These are phyloP conservation scores for Ranitomeya variabilis DNA, from an alignment of 2,113 vertebrate species.

Conservation along the genomic window DNA sequence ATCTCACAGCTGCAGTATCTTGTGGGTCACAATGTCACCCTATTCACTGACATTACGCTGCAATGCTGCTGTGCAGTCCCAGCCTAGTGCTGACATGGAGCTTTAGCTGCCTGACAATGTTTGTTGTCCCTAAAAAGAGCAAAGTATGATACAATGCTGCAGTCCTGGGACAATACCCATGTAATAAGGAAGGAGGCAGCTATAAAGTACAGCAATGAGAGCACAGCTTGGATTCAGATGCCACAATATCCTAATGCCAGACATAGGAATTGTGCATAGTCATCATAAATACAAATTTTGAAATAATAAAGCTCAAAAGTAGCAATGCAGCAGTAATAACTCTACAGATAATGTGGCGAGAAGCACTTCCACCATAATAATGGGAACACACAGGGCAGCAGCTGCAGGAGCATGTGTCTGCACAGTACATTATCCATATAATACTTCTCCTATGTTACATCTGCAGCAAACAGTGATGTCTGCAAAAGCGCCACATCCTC, in stretches of 20 bases:
- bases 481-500: slow-evolving; percentile 33
- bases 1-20: too few species aligned
- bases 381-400: background rate
- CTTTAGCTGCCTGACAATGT: background rate
- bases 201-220: background rate
- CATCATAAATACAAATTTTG: background rate
- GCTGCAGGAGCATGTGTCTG: background rate
- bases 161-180: background rate
- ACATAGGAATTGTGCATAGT: slow-evolving; percentile 7
- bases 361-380: background rate
- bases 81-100: background rate
- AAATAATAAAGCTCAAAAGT: background rate
- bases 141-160: background rate
- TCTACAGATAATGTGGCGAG: background rate
- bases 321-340: background rate
- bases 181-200: background rate
- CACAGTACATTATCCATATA: background rate
- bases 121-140: background rate
- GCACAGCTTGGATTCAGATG: background rate
- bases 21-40: too few species aligned
- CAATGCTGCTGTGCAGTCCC: too few species aligned
- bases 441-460: slow-evolving; percentile 15
- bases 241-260: background rate
- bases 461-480: slow-evolving; percentile 30
- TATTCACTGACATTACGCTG: too few species aligned